Percentiles rank a stretch among this genome's conserved stretches.
Evolutionary conservation across 2,888 invertebrate species (phyloP).

Genomic region (Mimumesa dahlbomi): DNA sequence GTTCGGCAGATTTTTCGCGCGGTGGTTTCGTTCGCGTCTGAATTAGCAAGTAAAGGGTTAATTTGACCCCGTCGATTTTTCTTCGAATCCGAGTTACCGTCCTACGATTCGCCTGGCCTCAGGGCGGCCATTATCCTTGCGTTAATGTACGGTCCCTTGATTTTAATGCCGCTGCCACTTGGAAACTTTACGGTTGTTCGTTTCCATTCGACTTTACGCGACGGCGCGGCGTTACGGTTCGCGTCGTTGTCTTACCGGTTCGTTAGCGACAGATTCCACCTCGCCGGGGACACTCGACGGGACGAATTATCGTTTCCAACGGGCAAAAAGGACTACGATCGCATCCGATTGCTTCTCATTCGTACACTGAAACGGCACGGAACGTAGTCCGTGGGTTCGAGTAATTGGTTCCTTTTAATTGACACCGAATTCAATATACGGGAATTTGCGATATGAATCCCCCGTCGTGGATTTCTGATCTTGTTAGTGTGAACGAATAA

Average conservation of each 20-base stretch:
- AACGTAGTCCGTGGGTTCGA: too few species aligned
- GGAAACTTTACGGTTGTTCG: constrained; percentile 72
- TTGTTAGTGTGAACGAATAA: too few species aligned
- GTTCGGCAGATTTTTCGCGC: too few species aligned
- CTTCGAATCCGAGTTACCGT: constrained; percentile 39
- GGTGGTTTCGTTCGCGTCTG: too few species aligned
- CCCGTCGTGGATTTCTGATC: too few species aligned
- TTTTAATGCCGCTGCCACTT: constrained; percentile 70
- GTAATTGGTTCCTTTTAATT: too few species aligned
- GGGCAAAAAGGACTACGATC: constrained; percentile 23
- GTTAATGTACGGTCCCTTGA: constrained; percentile 70
- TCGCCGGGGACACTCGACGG: constrained; percentile 21
- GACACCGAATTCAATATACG: too few species aligned
- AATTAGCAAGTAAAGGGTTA: too few species aligned
- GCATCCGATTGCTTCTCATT: neutral
- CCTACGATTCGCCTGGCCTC: constrained; percentile 52
- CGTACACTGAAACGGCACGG: too few species aligned
- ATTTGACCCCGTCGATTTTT: constrained; percentile 1
- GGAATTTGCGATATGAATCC: too few species aligned
- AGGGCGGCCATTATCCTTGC: constrained; percentile 65
- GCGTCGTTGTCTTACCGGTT: constrained; percentile 69
- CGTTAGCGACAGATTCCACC: constrained; percentile 67
- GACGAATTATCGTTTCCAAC: constrained; percentile 38
- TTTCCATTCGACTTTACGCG: constrained; percentile 71
- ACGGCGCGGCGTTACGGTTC: constrained; percentile 57